Base-by-base conservation (phyloP, 2,888 invertebrate genomes). In the Allacma fusca region DNA sequence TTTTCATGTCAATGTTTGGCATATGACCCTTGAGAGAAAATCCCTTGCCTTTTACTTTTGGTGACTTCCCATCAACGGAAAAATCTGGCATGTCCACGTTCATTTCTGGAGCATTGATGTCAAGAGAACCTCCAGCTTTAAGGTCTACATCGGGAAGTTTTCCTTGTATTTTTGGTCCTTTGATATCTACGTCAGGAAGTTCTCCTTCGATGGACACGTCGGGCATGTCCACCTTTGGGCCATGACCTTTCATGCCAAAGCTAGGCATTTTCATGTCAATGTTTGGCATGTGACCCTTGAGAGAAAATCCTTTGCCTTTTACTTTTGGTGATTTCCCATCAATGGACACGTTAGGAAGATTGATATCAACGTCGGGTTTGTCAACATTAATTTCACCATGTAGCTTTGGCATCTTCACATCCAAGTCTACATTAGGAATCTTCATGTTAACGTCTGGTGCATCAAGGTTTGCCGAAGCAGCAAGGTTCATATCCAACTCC, bases 201-300 rank as follows among this genome's bases (percentile, higher is more conserved):
- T 59, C 57, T n/a, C 50, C 71, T 40, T 64, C 44, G 12, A 62
- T 24, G 2, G 21, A 19, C 5, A 62, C 1, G 23, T 64, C 34
- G 1, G 73, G 62, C n/a, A 44, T 44, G 12, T 34, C 40, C 23
- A 7, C 64, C 28, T 71, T 71, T 26, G 57, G 44, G 1, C 24
- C 16, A 50, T 71, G 26, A 4, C 72, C 72, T 59, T 72, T 62
- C 12, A 72, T 50, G 1, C 50, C 50, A 59, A 72, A 57, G 34
- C 29, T 50, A 4, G 50, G 50, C 50, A 50, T 50, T n/a, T 50
- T 50, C 50, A 34, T 34, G 9, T 26, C 13, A 44, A 34, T 34
- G 34, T 9, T 34, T 7, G 50, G 50, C 19, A 50, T 12, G 9
- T 34, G 34, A 34, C 34, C 34, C 16, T 50, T 50, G 2, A 50